A percentile compares a stretch with the other conserved stretches of the same genome.
These are phyloP conservation scores for Nannoperca australis DNA, from an alignment of 2,797 vertebrate species.

Conservation along the genomic window DNA sequence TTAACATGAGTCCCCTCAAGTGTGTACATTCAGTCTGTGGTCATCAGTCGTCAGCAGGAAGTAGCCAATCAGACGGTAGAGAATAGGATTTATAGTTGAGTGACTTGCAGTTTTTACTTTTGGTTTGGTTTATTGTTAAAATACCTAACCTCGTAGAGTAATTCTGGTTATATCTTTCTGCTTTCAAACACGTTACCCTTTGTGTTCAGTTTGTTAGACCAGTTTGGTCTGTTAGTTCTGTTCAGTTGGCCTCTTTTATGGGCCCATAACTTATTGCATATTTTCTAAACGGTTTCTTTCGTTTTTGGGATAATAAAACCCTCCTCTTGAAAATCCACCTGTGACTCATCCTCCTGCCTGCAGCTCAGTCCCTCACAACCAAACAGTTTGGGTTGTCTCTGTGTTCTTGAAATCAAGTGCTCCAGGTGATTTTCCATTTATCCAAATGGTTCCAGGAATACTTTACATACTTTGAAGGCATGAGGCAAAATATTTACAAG, in stretches of 20 bases:
- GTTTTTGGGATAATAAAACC: not conserved
- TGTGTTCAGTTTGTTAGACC: not conserved
- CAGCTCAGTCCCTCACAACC: not conserved
- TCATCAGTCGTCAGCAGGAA: not conserved
- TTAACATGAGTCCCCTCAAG: not conserved
- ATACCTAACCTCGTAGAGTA: not conserved
- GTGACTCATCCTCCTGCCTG: no score
- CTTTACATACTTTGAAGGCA: not conserved
- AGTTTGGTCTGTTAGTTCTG: not conserved
- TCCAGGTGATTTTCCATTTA: not conserved
- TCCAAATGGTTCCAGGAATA: constrained; percentile 2
- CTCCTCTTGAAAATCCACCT: no score
- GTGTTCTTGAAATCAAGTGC: not conserved
- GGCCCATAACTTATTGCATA: no score
- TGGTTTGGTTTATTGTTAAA: not conserved
- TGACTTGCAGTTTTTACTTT: not conserved
- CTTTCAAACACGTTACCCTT: not conserved
- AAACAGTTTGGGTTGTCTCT: constrained; percentile 18
- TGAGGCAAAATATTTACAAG: constrained; percentile 60
- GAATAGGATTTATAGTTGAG: not conserved
- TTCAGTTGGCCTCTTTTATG: not conserved
- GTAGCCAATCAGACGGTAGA: not conserved
- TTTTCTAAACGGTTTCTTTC: not conserved
- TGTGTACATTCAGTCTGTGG: not conserved
- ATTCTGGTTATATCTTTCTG: not conserved